Evolutionary conservation across 2,888 invertebrate genomes (phyloP).

Genomic region (Cactoblastis cactorum): DNA sequence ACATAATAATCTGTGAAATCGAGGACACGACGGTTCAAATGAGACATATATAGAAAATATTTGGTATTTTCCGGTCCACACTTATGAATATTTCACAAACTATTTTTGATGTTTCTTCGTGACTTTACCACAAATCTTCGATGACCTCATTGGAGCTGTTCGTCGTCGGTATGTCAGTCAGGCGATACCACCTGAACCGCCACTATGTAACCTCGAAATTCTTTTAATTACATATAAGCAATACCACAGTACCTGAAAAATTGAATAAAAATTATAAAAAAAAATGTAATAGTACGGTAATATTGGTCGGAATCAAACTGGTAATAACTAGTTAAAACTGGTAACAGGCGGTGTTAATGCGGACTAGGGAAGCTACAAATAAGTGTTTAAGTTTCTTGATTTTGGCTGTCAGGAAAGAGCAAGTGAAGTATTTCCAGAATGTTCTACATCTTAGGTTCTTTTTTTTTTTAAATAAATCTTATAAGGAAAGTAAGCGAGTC

Average conservation of each 20-base stretch:
- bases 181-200: constrained; percentile 43
- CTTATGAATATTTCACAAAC: neutral
- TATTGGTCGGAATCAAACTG: constrained; percentile 41
- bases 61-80: neutral
- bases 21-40: neutral
- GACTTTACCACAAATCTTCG: neutral
- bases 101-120: neutral
- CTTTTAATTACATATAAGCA: constrained; percentile 71
- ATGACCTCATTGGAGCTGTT: neutral
- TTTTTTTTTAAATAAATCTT: neutral
- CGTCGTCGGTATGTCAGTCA: constrained; percentile 15
- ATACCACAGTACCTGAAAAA: constrained; percentile 74
- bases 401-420: constrained; percentile 1
- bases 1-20: neutral
- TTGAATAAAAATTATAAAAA: constrained; percentile 49
- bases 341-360: constrained; percentile 11
- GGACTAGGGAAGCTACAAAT: neutral
- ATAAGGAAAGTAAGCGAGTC: neutral
- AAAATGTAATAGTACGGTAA: constrained; percentile 59
- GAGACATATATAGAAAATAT: neutral
- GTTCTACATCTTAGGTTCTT: neutral
- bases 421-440: neutral
- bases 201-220: constrained; percentile 47
- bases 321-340: constrained; percentile 11
- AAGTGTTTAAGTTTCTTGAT: constrained; percentile 3